phyloP scores from a whole-genome alignment of 1,140 invertebrate genomes.

The Hypothenemus hampei region DNA sequence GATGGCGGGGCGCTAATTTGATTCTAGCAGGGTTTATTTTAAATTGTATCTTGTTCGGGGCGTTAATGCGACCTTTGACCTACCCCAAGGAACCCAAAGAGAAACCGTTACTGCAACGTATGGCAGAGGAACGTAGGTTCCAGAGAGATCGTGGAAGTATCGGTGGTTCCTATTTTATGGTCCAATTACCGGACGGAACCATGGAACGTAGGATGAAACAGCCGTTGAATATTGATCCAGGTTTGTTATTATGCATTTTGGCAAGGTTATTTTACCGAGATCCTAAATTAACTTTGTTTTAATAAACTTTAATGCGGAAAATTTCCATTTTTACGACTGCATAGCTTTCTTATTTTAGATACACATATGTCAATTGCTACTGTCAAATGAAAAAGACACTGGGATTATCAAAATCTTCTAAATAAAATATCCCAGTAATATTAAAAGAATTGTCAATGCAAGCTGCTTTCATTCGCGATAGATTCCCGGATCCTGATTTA shows the following conservation, averaged over 20 bases:
- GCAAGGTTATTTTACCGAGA: too few species aligned
- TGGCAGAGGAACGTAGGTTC: constrained; percentile 85
- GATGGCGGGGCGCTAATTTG: constrained; percentile 88
- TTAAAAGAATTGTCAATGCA: neutral
- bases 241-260: constrained; percentile 10
- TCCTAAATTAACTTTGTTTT: too few species aligned
- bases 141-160: constrained; percentile 79
- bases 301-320: neutral
- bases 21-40: constrained; percentile 89
- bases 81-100: constrained; percentile 66
- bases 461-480: too few species aligned
- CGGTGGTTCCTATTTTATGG: constrained; percentile 79
- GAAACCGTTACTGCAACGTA: constrained; percentile 76
- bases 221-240: constrained; percentile 87
- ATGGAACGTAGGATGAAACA: constrained; percentile 82
- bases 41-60: constrained; percentile 88
- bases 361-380: neutral
- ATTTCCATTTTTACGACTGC: neutral
- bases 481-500: too few species aligned
- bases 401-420: too few species aligned
- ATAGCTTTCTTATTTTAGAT: too few species aligned
- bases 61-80: constrained; percentile 89
- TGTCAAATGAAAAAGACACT: too few species aligned
- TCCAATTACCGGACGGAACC: constrained; percentile 81
- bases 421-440: neutral